Percentiles rank a stretch among this genome's conserved stretches.
Evolutionary conservation across 2,797 vertebrate species (phyloP).

Genomic region (Potorous gilbertii): DNA sequence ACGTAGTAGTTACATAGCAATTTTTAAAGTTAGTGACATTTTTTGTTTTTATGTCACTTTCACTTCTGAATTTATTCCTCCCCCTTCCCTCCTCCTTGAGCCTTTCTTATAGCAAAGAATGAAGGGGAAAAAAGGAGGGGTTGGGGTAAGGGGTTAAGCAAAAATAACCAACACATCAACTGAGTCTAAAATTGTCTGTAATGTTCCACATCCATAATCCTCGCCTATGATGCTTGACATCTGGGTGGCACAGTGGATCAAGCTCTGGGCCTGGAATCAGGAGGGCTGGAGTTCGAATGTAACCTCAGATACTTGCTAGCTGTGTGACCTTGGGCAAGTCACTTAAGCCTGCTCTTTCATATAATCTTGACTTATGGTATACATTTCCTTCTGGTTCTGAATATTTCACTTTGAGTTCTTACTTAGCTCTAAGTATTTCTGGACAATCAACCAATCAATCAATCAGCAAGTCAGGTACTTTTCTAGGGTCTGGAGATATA

Average conservation of each 20-base stretch:
- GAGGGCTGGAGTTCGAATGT: constrained; percentile 25
- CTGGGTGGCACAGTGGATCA: not conserved
- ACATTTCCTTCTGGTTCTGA: not conserved
- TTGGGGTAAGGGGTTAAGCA: not conserved
- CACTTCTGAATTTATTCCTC: not conserved
- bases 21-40: not conserved
- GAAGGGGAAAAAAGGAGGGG: not conserved
- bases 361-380: not conserved
- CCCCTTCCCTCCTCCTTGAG: not conserved
- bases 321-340: constrained; percentile 36
- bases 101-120: not conserved
- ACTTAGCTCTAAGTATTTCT: not conserved
- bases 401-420: not conserved
- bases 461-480: not conserved
- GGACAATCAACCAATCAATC: not conserved
- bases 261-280: not conserved
- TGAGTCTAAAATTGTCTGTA: not conserved
- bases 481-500: not conserved
- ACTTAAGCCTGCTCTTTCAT: not conserved
- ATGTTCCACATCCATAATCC: not conserved
- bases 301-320: constrained; percentile 3
- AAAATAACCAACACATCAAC: not conserved
- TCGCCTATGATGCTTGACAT: not conserved
- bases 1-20: not conserved
- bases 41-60: not conserved